Evolutionary conservation across 2,888 invertebrate genomes (phyloP), one percentile per base, ranked within the genome.

Genomic region (Cabera pusaria): DNA sequence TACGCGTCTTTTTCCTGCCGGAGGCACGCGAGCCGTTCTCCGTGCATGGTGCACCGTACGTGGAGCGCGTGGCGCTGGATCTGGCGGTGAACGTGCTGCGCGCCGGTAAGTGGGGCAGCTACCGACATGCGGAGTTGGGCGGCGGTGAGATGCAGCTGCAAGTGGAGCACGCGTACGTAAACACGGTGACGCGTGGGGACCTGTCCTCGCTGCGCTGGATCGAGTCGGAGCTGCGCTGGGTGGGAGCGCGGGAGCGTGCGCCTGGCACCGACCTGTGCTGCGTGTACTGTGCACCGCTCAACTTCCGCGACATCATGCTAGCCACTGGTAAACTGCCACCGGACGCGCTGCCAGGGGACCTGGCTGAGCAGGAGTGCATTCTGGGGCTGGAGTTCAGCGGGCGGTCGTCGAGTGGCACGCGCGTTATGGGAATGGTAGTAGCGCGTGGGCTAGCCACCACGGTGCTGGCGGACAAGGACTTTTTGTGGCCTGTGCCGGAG

Each of bases 241-340:
- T 90, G 93, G 43, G 40, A 8, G 64, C 57, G 20, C 45, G 52
- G 24, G 65, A 75, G 46, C 66, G 72, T 71, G 71, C 87, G 52
- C 77, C 90, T 2, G 82, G 91, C 44, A 72, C 86, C 6, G 94
- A 95, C 59, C 85, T 97, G 26, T 98, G 97, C 83, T 92, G 91
- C 49, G 97, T 98, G 6, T 96, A 97, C 81, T 98, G 96, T 84
- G 96, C 98, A 1, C 96, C 98, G 20, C 92, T 99, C 44, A 99
- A 99, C 89, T 99, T 99, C 95, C 93, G 98, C 55, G 99, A 99
- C 83, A 93, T 99, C 55, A 99, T 99, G 99, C 87, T 99, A 68
- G 98, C 98, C 12, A 97, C 97, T 10, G 99, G 98, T 59, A 98
- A 98, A 88, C 91, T 99, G 47, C 97, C 98, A 32, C 97, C 98